These are phyloP conservation scores for Eupithecia centaureata DNA, from an alignment of 2,888 invertebrate species.

Conservation along the genomic window DNA sequence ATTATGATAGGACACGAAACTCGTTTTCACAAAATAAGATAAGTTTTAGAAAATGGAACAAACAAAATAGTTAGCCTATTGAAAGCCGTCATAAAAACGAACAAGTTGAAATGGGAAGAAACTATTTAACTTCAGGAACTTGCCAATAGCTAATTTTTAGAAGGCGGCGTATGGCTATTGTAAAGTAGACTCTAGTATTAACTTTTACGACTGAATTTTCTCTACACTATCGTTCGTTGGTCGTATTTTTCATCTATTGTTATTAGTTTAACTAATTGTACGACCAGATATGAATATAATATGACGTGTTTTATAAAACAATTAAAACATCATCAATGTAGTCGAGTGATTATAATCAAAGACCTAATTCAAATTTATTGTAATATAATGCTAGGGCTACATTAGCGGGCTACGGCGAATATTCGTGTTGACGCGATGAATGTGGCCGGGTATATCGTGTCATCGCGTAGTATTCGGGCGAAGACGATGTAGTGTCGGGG, in stretches of 20 bases:
- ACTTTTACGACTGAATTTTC: neutral
- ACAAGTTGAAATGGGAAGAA: conserved; percentile 1
- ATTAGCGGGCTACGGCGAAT: too few relatives aligned
- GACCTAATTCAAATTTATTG: too few relatives aligned
- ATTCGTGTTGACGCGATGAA: too few relatives aligned
- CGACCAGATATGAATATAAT: neutral
- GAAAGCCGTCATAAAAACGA: conserved; percentile 2
- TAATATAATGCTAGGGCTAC: too few relatives aligned
- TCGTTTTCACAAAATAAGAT: neutral
- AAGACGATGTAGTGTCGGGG: too few relatives aligned
- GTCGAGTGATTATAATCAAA: too few relatives aligned
- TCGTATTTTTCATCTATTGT: neutral
- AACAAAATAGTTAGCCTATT: conserved; percentile 12
- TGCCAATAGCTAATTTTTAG: conserved; percentile 2
- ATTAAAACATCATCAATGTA: too few relatives aligned
- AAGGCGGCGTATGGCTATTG: neutral
- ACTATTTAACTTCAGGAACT: neutral
- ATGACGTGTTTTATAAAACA: too few relatives aligned
- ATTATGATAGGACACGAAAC: neutral
- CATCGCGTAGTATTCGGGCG: too few relatives aligned
- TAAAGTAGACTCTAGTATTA: neutral
- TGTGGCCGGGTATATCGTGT: too few relatives aligned
- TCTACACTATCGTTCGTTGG: neutral
- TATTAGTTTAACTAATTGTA: neutral
- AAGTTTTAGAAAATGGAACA: conserved; percentile 3